phyloP scores from a whole-genome alignment of 2,113 vertebrate genomes.

The Ochotona curzoniae region DNA sequence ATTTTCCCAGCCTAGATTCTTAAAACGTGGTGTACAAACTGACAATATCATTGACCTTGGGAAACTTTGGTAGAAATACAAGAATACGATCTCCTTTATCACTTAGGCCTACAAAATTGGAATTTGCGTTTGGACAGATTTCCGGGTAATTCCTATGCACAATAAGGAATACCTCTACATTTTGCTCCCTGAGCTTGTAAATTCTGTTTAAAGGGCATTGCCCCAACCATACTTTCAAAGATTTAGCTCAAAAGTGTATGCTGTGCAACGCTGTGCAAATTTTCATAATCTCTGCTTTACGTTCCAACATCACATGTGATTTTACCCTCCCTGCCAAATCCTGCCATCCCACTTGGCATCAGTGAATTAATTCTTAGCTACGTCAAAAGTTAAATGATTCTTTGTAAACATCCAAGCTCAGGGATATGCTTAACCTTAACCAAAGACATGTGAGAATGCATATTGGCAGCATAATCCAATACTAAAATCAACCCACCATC shows the following conservation, averaged over 20 bases:
- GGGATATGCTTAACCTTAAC: neutral
- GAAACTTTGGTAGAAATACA: neutral
- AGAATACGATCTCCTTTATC: neutral
- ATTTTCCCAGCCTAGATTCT: neutral
- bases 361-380: neutral
- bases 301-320: neutral
- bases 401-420: neutral
- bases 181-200: neutral
- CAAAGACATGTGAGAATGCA: neutral
- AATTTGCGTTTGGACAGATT: neutral
- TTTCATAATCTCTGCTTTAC: neutral
- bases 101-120: neutral
- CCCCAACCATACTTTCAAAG: neutral
- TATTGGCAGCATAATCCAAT: neutral
- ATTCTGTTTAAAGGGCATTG: neutral
- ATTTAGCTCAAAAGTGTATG: neutral
- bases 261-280: neutral
- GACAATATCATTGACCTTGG: neutral
- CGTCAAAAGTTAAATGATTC: neutral
- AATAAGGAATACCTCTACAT: neutral
- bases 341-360: neutral
- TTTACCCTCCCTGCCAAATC: neutral
- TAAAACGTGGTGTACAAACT: neutral
- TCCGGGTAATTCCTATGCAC: neutral
- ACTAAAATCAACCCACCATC: neutral